Evolutionary conservation across 2,113 vertebrate genomes (phyloP).

Genomic region (Gnathonemus longibarbis): DNA sequence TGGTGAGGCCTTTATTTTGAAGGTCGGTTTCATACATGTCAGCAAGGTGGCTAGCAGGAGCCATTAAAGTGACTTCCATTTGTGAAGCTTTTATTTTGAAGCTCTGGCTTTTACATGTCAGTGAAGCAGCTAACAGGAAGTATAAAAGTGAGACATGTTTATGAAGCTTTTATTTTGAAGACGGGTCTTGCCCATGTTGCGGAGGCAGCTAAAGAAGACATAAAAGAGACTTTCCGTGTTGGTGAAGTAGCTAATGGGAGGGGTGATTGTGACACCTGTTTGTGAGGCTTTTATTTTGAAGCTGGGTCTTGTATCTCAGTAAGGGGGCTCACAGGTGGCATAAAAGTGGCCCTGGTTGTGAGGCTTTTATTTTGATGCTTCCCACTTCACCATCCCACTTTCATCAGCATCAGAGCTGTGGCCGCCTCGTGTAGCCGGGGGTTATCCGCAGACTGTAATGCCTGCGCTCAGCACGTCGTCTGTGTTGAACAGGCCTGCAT

Average conservation of each 20-base stretch:
- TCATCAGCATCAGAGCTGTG: not conserved
- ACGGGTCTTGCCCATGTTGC: not conserved
- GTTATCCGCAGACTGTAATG: constrained; percentile 46
- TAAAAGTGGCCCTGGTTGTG: not conserved
- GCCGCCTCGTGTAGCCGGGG: constrained; percentile 7
- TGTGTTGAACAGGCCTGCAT: constrained; percentile 50
- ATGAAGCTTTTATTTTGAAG: not conserved
- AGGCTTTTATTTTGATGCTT: not conserved
- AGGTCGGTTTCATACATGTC: not conserved
- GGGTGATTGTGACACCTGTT: not conserved
- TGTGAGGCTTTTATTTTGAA: not conserved
- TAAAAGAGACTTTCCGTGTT: not conserved
- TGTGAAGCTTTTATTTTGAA: not conserved
- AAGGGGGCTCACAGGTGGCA: not conserved
- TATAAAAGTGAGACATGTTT: not conserved
- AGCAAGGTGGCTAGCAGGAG: not conserved
- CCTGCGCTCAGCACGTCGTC: constrained; percentile 52
- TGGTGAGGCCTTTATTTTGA: not conserved
- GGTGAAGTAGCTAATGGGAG: not conserved
- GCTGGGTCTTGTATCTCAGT: not conserved
- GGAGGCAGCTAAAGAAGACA: not conserved
- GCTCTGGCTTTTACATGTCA: not conserved
- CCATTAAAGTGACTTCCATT: not conserved
- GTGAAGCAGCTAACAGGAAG: not conserved
- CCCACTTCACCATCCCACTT: not conserved